Base-by-base conservation (phyloP, 2,113 vertebrate species). In the Corythoichthys intestinalis region DNA sequence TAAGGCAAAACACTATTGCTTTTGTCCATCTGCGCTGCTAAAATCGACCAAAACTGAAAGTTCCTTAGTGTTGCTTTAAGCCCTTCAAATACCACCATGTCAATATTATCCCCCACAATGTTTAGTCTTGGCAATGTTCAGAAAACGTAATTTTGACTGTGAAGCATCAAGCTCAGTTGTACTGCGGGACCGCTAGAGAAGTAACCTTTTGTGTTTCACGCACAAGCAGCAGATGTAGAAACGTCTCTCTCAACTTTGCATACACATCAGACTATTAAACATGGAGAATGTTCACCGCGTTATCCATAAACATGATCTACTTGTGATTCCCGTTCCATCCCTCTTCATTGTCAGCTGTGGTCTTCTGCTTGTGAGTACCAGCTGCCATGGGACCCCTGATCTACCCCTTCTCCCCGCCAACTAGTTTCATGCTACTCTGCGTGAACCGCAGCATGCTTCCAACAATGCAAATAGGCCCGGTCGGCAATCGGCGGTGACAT, bases 381-480 rank as follows among this genome's bases (percentile, higher is more conserved):
- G 83, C 84, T 87, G 89, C 86, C 82, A 81, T 67, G 84, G 75
- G 83, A 88, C 57, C 83, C 48, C 57, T 75, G 54, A 39, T 74
- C 70, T 73, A 47, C 70, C 66, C 74, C 57, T 71, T 38, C 70
- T 61, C 47, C 34, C 74, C 66, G 72, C 73, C 80, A 85, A 67
- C 80, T 73, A 87, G 81, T 89, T 89, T 79, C 78, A 80, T 90
- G 88, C 81, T 84, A 87, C 87, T 87, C 84, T 69, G 72, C 17
- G 49, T 91, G 89, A 91, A 89, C 89, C 79, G 79, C 0, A 48
- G 62, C 66, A 59, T 78, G 79, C 81, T 72, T 77, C 73, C 73
- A 80, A 80, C 72, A 76, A 77, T 82, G 73, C 61, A 71, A 80
- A 73, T 72, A 76, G 72, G 77, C 69, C 49, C 20, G 66, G 1